phyloP scores from a whole-genome alignment of 2,888 invertebrate species.

The Cordylochernes scorpioides region DNA sequence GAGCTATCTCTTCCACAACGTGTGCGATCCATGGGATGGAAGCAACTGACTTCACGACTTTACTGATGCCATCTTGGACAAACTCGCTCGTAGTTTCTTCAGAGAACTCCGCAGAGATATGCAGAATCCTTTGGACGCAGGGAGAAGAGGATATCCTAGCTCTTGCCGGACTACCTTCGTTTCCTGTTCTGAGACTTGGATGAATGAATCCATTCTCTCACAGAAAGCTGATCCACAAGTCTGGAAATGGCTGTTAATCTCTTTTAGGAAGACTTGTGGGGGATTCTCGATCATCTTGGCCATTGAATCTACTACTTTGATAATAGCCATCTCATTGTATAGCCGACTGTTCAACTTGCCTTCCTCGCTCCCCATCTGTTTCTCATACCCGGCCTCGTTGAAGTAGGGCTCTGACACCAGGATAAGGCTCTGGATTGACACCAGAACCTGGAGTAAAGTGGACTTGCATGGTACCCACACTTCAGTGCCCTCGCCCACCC shows the following conservation, averaged over 20 bases:
- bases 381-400: slow-evolving; percentile 93
- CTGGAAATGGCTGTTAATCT: slow-evolving; percentile 39
- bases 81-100: slow-evolving; percentile 15
- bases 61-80: too few relatives aligned
- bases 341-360: slow-evolving; percentile 78
- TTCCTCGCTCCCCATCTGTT: slow-evolving; percentile 67
- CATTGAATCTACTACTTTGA: slow-evolving; percentile 50
- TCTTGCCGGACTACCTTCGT: too few relatives aligned
- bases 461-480: slow-evolving; percentile 56
- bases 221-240: slow-evolving; percentile 16
- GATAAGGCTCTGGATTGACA: slow-evolving; percentile 76
- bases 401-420: slow-evolving; percentile 82
- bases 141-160: too few relatives aligned
- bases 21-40: too few relatives aligned
- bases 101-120: slow-evolving; percentile 35
- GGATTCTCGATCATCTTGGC: slow-evolving; percentile 47
- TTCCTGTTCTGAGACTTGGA: too few relatives aligned
- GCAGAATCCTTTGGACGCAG: slow-evolving; percentile 75
- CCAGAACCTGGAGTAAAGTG: slow-evolving; percentile 65
- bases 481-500: slow-evolving; percentile 79
- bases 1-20: too few relatives aligned
- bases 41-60: too few relatives aligned
- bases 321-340: slow-evolving; percentile 91
- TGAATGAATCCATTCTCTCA: slow-evolving; percentile 19
- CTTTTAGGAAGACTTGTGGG: slow-evolving; percentile 48